Evolutionary conservation across 2,113 vertebrate species (phyloP).

Genomic region (Dicrurus megarhynchus): DNA sequence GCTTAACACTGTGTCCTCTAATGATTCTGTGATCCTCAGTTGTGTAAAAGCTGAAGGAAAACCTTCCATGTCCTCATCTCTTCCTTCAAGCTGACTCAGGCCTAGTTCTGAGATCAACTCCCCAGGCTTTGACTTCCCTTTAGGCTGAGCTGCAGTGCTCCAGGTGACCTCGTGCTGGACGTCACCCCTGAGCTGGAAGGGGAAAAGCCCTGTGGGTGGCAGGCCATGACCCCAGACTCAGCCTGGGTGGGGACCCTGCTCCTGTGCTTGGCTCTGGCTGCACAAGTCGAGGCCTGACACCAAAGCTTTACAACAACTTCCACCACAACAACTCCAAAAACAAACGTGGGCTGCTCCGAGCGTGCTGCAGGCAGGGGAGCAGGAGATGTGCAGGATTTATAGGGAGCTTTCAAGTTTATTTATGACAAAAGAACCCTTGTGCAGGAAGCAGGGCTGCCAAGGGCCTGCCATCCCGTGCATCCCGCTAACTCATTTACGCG

Average conservation of each 20-base stretch:
- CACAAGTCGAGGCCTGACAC: fast-evolving
- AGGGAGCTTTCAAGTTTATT: not conserved
- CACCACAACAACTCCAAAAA: not conserved
- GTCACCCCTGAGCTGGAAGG: not conserved
- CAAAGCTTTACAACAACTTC: too few species aligned
- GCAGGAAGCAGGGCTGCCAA: not conserved
- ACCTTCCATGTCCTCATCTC: not conserved
- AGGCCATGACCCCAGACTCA: not conserved
- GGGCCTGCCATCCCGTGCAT: not conserved
- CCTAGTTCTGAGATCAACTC: not conserved
- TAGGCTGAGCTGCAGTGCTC: fast-evolving
- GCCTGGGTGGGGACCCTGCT: fast-evolving
- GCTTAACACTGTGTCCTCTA: not conserved
- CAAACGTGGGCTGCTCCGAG: not conserved
- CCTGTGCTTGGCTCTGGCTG: not conserved
- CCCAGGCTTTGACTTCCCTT: not conserved
- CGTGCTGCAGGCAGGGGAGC: not conserved
- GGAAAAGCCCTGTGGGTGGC: not conserved
- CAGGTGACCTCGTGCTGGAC: not conserved
- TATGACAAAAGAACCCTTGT: not conserved
- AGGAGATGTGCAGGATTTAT: not conserved
- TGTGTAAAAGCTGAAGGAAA: not conserved
- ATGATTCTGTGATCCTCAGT: too few species aligned
- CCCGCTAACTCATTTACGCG: not conserved
- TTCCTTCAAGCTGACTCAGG: not conserved